Evolutionary conservation across 2,113 vertebrate species (phyloP).

Genomic region (Capreolus pygargus): DNA sequence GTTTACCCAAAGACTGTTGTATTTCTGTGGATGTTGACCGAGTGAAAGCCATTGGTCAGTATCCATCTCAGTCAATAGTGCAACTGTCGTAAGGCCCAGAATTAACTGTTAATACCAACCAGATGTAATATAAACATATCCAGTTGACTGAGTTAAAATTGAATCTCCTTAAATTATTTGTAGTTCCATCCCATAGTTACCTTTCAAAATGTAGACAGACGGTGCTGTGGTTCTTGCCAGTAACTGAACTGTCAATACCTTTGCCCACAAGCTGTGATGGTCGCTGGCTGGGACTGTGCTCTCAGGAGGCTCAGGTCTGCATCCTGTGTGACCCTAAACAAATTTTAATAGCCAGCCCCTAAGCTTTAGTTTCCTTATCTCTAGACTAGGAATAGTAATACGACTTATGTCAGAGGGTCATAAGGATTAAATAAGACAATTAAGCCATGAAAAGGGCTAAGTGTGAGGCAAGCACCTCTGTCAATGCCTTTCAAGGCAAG

Average conservation of each 20-base stretch:
- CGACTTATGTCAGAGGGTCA: not conserved
- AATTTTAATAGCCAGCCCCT: not conserved
- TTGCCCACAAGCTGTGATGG: not conserved
- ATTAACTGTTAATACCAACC: not conserved
- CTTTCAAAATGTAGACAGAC: not conserved
- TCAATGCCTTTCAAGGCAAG: not conserved
- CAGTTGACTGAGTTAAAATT: not conserved
- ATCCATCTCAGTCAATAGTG: not conserved
- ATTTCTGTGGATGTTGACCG: not conserved
- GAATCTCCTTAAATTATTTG: not conserved
- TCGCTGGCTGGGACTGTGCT: not conserved
- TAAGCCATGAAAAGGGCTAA: not conserved
- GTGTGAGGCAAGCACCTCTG: not conserved
- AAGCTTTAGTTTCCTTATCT: not conserved
- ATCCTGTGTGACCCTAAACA: not conserved
- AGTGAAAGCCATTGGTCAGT: not conserved
- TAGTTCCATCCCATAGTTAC: not conserved
- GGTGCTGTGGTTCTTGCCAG: not conserved
- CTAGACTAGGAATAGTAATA: not conserved
- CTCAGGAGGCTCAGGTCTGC: not conserved
- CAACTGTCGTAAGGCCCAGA: not conserved
- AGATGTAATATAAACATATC: not conserved
- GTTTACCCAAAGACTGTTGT: not conserved
- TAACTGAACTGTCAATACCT: not conserved
- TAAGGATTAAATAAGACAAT: not conserved